These are phyloP conservation scores for Tiliacea citrago DNA, from an alignment of 2,888 invertebrate genomes.

Conservation along the genomic window DNA sequence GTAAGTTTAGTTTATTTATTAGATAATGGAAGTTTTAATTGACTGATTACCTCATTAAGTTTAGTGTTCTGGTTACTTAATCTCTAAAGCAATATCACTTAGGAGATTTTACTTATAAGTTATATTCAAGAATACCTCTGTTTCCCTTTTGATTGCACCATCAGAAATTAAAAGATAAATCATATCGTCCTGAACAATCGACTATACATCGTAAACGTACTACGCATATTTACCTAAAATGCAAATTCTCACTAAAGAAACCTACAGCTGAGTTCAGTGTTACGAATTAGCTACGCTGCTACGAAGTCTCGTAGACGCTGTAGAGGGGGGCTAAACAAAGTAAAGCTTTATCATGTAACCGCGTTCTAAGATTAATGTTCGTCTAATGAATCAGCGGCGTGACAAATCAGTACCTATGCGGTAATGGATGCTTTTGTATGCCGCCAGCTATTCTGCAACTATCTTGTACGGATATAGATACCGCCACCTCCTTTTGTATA, in stretches of 20 bases:
- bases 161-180: slow-evolving; percentile 1
- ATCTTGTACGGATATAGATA: slow-evolving; percentile 39
- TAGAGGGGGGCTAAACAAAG: slow-evolving; percentile 73
- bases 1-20: slow-evolving; percentile 30
- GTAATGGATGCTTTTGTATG: slow-evolving; percentile 66
- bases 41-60: slow-evolving; percentile 37
- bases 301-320: slow-evolving; percentile 58
- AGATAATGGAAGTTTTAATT: slow-evolving; percentile 45
- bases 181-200: no score
- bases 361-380: slow-evolving; percentile 83
- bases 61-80: slow-evolving; percentile 28
- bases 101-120: background rate
- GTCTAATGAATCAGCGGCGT: slow-evolving; percentile 86
- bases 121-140: background rate
- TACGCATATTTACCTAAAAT: slow-evolving; percentile 12
- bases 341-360: slow-evolving; percentile 77
- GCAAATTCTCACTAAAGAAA: slow-evolving; percentile 2
- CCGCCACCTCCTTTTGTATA: slow-evolving; percentile 31
- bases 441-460: slow-evolving; percentile 51
- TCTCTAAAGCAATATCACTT: slow-evolving; percentile 19
- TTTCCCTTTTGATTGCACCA: background rate
- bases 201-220: background rate
- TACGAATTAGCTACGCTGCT: slow-evolving; percentile 58
- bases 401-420: slow-evolving; percentile 83
- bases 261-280: slow-evolving; percentile 26